phyloP scores from a whole-genome alignment of 2,888 invertebrate species.

The Zelleria hepariella region DNA sequence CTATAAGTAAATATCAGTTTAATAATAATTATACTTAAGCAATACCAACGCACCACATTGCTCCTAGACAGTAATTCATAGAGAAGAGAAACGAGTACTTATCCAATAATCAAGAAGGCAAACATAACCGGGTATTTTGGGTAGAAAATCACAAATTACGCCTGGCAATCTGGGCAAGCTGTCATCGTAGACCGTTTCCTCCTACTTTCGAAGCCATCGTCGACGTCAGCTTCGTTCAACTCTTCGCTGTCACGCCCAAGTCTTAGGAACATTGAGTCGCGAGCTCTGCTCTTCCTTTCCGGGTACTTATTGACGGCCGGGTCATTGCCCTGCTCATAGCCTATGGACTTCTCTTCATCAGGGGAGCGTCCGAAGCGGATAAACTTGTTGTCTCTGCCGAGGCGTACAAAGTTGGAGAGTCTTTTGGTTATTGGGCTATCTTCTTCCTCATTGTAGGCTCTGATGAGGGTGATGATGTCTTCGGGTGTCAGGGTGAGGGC shows the following conservation, averaged over 20 bases:
- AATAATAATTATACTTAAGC: conserved; percentile 9
- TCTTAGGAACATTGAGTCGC: conserved; percentile 52
- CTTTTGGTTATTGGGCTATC: conserved; percentile 40
- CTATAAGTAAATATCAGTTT: neutral
- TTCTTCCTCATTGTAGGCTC: conserved; percentile 44
- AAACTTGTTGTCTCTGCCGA: conserved; percentile 60
- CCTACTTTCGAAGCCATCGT: conserved; percentile 38
- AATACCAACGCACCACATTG: conserved; percentile 34
- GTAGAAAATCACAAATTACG: conserved; percentile 31
- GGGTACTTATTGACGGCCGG: conserved; percentile 38
- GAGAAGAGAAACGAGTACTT: neutral
- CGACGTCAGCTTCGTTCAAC: conserved; percentile 30
- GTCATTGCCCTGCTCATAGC: conserved; percentile 34
- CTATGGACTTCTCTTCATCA: conserved; percentile 34
- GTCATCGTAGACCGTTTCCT: conserved; percentile 41
- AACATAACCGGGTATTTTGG: neutral
- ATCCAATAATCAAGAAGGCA: neutral
- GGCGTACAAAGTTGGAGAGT: conserved; percentile 47
- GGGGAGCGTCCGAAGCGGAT: conserved; percentile 59
- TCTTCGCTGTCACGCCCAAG: conserved; percentile 58
- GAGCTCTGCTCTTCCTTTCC: conserved; percentile 52
- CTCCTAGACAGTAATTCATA: conserved; percentile 18
- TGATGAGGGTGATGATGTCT: conserved; percentile 47
- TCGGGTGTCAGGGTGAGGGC: conserved; percentile 46
- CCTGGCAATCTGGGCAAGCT: conserved; percentile 45